Percentiles rank a stretch among this genome's conserved stretches.
Conservation (phyloP, 2,888 invertebrate species). For the Drymonia ruficornis region DNA sequence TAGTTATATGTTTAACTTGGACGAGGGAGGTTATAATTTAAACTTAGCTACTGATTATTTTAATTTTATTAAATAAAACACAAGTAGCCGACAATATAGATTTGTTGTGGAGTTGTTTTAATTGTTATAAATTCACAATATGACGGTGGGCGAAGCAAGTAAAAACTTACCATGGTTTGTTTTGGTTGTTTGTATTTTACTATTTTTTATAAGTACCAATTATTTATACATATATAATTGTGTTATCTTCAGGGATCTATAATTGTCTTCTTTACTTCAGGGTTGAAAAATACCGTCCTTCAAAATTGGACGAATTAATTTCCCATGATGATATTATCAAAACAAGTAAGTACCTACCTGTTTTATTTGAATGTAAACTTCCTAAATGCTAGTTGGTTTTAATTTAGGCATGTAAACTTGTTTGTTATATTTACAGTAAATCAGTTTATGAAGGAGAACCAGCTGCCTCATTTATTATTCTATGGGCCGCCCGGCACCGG, state of each 20-base stretch:
- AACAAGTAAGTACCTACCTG: constrained; percentile 88
- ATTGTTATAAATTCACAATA: constrained; percentile 20
- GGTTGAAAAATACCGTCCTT: constrained; percentile 99
- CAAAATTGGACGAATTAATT: constrained; percentile 95
- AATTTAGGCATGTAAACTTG: too few species aligned
- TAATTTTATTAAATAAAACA: too few species aligned
- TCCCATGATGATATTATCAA: constrained; percentile 98
- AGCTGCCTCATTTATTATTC: constrained; percentile 97
- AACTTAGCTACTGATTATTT: too few species aligned
- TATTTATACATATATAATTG: not conserved
- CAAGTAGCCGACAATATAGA: too few species aligned
- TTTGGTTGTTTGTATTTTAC: constrained; percentile 7
- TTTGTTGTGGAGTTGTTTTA: not conserved
- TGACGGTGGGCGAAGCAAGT: constrained; percentile 70
- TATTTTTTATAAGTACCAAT: not conserved
- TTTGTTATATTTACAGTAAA: constrained; percentile 84
- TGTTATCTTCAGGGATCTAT: not conserved
- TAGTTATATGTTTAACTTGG: too few species aligned
- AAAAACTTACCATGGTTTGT: constrained; percentile 87
- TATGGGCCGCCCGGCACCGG: constrained; percentile 99
- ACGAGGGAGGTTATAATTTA: too few species aligned
- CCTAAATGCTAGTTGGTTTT: too few species aligned
- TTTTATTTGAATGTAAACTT: too few species aligned
- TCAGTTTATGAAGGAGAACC: constrained; percentile 95
- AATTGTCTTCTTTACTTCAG: constrained; percentile 69